Evolutionary conservation across 2,113 vertebrate species (phyloP).

Genomic region (Periophthalmus modestus): DNA sequence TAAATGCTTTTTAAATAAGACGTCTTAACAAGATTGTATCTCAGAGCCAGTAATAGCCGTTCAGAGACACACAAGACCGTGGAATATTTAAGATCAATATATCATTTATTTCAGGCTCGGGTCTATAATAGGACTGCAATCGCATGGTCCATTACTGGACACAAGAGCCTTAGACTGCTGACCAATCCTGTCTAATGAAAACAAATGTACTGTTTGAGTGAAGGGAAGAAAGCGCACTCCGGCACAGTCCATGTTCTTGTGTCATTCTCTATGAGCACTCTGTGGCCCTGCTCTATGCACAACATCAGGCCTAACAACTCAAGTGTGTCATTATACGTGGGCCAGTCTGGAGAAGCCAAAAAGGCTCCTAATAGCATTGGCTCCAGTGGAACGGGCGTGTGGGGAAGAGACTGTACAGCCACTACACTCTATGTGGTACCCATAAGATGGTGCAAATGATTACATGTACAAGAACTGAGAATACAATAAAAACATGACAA

Average conservation of each 20-base stretch:
- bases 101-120: conserved; percentile 71
- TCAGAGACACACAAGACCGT: conserved; percentile 43
- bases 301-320: conserved; percentile 52
- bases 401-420: background rate
- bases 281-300: conserved; percentile 41
- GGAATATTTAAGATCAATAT: conserved; percentile 74
- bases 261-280: conserved; percentile 45
- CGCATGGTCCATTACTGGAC: conserved; percentile 69
- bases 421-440: background rate
- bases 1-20: conserved; percentile 43
- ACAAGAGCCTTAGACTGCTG: conserved; percentile 66
- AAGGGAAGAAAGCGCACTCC: conserved; percentile 56
- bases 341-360: conserved; percentile 35
- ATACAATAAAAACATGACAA: background rate
- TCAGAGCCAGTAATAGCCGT: conserved; percentile 41
- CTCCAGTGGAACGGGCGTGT: conserved; percentile 20
- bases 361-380: conserved; percentile 39
- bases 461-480: background rate
- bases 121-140: conserved; percentile 67
- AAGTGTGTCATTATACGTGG: conserved; percentile 62
- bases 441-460: background rate
- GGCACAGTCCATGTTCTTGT: conserved; percentile 41
- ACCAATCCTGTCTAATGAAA: conserved; percentile 75
- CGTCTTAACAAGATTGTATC: conserved; percentile 26
- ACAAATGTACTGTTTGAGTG: conserved; percentile 68